Base-by-base conservation (phyloP, 2,113 vertebrate species). In the Dissostichus mawsoni region DNA sequence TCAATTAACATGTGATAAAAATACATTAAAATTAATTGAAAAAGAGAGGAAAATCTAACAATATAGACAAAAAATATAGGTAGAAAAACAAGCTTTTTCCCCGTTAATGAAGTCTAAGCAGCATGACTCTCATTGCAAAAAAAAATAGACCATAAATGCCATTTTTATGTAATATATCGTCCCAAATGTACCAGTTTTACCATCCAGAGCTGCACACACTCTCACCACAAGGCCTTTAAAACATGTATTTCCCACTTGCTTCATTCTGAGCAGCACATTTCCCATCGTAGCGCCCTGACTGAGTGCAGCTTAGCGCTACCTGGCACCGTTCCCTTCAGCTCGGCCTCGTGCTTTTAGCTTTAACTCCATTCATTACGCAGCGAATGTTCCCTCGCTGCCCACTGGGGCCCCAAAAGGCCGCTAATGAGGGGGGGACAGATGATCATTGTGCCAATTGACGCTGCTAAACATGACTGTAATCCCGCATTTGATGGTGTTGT, bases 371-470 rank as follows among this genome's bases (percentile, higher is more conserved):
- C 82, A 83, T 84, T 81, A 52, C 20, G 52, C 68, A 69, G 78
- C 1, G 14, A 59, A 82, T 0, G 70, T 85, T 89, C 89, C 84
- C 80, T 6, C 36, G 68, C 33, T 58, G 81, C 81, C 85, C 70
- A 61, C 55, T 33, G 10, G 52, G 81, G 87, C 84, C 91, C 81
- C 86, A 74, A 68, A 74, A 0, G 29, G 48, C 84, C 74, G 51
- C 89, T 93, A 93, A 93, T 92, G 92, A 93, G 88, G 78, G 29
- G 33, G 63, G 70, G 13, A 79, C 83, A 82, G 83, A 64, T 67
- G n/a, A 57, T 56, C 80, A 83, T 81, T 86, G 83, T 89, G 70
- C 64, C 62, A 51, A 44, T 50, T 18, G n/a, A 48, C 13, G 8
- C 73, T 29, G 57, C 76, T 63, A 48, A 80, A 74, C 47, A 61